A percentile compares a stretch with the other conserved stretches of the same genome.
Evolutionary conservation across 1,140 invertebrate genomes (phyloP).

Genomic region (Varroa destructor): DNA sequence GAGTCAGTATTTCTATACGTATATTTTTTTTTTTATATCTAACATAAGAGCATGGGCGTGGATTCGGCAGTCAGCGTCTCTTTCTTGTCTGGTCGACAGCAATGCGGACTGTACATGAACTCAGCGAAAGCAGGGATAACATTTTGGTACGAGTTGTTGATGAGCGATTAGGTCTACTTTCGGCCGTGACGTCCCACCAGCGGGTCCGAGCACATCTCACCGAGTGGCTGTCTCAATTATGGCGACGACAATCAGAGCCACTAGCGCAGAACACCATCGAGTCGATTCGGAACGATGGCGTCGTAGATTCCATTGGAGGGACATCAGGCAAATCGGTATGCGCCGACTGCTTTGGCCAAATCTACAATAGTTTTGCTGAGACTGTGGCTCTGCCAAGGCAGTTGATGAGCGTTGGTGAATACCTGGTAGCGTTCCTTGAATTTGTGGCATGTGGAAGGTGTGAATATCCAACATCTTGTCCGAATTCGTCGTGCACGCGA

Average conservation of each 20-base stretch:
- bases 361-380: slow-evolving; percentile 18
- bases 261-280: neutral
- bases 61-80: too few relatives aligned
- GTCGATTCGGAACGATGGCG: neutral
- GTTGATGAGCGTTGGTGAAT: slow-evolving; percentile 18
- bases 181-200: slow-evolving; percentile 10
- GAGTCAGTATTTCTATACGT: too few relatives aligned
- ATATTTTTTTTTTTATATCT: too few relatives aligned
- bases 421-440: neutral
- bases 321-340: neutral
- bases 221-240: neutral
- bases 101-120: slow-evolving; percentile 9
- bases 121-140: slow-evolving; percentile 10
- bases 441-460: slow-evolving; percentile 10
- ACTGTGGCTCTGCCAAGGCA: slow-evolving; percentile 6
- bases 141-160: slow-evolving; percentile 11
- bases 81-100: neutral
- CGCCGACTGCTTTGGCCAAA: slow-evolving; percentile 5
- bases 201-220: slow-evolving; percentile 13
- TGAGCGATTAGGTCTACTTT: neutral
- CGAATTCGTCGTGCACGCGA: neutral
- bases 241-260: neutral
- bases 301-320: neutral
- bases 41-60: too few relatives aligned
- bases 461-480: slow-evolving; percentile 2